Conservation (phyloP, 53 echinoderm and acorn worm genomes). For the Zoroaster sp. region DNA sequence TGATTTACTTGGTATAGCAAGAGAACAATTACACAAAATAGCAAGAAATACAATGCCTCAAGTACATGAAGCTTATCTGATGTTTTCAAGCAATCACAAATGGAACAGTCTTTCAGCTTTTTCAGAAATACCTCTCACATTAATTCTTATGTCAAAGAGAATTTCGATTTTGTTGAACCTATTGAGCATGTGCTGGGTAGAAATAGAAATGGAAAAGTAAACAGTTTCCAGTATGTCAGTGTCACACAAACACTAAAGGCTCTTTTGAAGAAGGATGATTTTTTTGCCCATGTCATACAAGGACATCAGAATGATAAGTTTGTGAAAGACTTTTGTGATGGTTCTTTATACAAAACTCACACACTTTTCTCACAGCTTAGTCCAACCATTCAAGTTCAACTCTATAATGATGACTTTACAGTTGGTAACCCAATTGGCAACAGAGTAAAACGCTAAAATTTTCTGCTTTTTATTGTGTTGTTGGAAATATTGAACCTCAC, state of each 20-base stretch:
- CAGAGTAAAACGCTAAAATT: conserved; percentile 32
- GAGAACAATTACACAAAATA: background rate
- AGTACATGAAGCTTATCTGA: background rate
- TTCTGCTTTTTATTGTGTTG: conserved; percentile 11
- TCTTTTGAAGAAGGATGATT: conserved; percentile 30
- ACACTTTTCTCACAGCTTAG: background rate
- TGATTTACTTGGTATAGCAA: conserved; percentile 11
- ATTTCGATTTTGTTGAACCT: conserved; percentile 40
- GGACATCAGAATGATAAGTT: conserved; percentile 10
- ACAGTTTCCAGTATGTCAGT: conserved; percentile 49
- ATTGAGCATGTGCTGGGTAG: conserved; percentile 25
- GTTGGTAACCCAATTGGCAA: conserved; percentile 38
- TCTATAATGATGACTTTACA: conserved; percentile 64
- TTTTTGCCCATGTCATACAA: conserved; percentile 40
- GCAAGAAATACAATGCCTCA: background rate
- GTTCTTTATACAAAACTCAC: background rate
- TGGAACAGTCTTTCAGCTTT: conserved; percentile 14
- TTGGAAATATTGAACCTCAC: conserved; percentile 19
- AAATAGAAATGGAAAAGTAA: background rate
- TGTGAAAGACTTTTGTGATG: conserved; percentile 52
- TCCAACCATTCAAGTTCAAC: conserved; percentile 36
- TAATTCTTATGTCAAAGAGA: conserved; percentile 15
- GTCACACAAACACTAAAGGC: conserved; percentile 29
- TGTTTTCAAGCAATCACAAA: background rate
- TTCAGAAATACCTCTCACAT: background rate